phyloP scores from a whole-genome alignment of 2,113 vertebrate species.

The Microtus pennsylvanicus region DNA sequence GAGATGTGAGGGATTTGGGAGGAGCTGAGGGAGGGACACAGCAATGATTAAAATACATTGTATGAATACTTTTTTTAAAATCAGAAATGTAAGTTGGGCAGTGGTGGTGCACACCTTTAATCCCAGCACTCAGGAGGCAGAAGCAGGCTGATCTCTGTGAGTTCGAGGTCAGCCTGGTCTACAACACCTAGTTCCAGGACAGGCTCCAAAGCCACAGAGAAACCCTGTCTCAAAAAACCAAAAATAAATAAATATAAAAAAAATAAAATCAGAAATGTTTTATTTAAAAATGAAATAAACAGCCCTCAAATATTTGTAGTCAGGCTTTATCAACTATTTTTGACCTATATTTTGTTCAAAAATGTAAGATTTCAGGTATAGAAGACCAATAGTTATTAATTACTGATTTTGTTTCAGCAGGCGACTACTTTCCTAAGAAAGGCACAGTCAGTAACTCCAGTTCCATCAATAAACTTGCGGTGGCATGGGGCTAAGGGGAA shows the following conservation, averaged over 20 bases:
- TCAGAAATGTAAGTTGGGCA: background rate
- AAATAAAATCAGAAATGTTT: background rate
- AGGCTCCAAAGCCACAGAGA: too few relatives aligned
- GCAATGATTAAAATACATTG: background rate
- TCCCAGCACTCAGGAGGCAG: too few relatives aligned
- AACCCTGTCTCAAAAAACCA: too few relatives aligned
- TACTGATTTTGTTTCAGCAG: background rate
- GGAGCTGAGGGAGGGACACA: background rate
- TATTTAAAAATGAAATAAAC: background rate
- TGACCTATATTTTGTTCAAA: conserved; percentile 43
- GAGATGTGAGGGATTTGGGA: background rate
- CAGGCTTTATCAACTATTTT: background rate
- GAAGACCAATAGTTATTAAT: background rate
- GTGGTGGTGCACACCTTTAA: too few relatives aligned
- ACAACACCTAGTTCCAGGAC: too few relatives aligned
- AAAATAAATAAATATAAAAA: too few relatives aligned
- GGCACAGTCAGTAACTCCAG: background rate
- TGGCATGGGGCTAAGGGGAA: too few relatives aligned
- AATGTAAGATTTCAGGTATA: background rate
- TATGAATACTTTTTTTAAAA: background rate
- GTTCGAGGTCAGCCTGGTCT: too few relatives aligned
- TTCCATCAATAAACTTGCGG: too few relatives aligned
- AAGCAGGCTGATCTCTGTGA: too few relatives aligned
- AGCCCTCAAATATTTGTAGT: background rate
- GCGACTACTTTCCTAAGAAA: background rate